Conservation (phyloP, 2,113 vertebrate genomes). For the Myodes glareolus region DNA sequence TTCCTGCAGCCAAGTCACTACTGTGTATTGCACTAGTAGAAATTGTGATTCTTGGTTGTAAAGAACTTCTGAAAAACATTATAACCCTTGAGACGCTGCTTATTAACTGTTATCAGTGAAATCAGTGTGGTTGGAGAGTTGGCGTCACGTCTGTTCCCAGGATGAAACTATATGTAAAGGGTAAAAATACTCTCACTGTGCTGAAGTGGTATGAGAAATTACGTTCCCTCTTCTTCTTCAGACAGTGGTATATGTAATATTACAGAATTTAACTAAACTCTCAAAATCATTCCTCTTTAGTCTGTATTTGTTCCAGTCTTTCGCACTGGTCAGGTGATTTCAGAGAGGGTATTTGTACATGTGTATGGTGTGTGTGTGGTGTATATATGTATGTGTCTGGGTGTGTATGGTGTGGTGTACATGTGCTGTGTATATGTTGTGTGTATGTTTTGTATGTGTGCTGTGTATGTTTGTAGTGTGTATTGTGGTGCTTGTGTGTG, state of each 20-base stretch:
- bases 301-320: neutral
- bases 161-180: neutral
- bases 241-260: neutral
- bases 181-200: neutral
- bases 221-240: neutral
- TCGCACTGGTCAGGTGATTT: neutral
- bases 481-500: too few species aligned
- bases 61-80: neutral
- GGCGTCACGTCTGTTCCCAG: neutral
- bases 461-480: too few species aligned
- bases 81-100: neutral
- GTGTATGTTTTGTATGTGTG: too few species aligned
- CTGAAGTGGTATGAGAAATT: neutral
- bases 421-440: too few species aligned
- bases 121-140: neutral
- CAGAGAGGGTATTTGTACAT: neutral
- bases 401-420: neutral
- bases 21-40: neutral
- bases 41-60: neutral
- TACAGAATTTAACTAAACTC: neutral
- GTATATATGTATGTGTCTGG: too few species aligned
- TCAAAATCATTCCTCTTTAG: neutral
- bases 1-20: constrained; percentile 12
- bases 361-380: neutral
- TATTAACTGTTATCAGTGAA: constrained; percentile 37